phyloP scores from a whole-genome alignment of 2,113 vertebrate genomes.

The Pelecanoides urinatrix region DNA sequence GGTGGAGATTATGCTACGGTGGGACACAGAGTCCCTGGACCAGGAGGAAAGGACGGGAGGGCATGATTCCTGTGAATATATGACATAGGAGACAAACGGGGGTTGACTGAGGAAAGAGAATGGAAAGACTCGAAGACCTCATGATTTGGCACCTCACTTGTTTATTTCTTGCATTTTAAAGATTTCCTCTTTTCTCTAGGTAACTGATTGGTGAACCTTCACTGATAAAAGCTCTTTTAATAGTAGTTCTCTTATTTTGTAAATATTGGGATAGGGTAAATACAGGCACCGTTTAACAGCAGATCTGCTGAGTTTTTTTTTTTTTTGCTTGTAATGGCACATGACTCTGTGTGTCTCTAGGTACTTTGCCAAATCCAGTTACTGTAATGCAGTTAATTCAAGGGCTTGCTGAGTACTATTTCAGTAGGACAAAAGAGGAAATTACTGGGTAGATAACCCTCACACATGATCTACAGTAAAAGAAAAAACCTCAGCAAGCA shows the following conservation, averaged over 20 bases:
- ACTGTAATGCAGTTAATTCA: not conserved
- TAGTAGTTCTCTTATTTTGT: not conserved
- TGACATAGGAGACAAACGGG: not conserved
- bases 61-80: not conserved
- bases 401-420: not conserved
- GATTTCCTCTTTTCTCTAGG: not conserved
- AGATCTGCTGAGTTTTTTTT: rapidly evolving
- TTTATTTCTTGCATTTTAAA: not conserved
- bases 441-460: not conserved
- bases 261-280: not conserved
- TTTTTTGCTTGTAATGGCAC: not conserved
- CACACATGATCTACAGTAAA: not conserved
- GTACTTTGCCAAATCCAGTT: not conserved
- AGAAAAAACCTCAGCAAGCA: not conserved
- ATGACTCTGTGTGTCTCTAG: not conserved
- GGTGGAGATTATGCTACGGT: not conserved
- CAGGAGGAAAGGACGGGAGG: not conserved
- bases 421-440: not conserved
- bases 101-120: not conserved
- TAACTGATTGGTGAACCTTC: not conserved
- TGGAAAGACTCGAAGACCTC: not conserved
- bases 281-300: not conserved
- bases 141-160: not conserved
- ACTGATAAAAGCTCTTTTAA: not conserved
- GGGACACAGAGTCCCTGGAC: not conserved